Evolutionary conservation across 2,888 invertebrate species (phyloP), one percentile per base, ranked within the genome.

Genomic region (Melinaea marsaeus): DNA sequence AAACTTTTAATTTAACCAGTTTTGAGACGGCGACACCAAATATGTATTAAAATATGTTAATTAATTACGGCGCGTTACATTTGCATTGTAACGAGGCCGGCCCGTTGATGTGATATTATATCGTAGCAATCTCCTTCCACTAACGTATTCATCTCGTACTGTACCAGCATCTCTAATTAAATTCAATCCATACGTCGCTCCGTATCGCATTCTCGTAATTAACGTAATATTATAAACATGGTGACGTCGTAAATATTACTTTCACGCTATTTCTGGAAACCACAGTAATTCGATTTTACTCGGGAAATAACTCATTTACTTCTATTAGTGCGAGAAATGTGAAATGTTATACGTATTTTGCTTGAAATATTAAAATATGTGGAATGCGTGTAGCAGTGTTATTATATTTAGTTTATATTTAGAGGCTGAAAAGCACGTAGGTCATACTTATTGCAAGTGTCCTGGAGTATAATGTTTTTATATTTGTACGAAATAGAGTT

Each of bases 131-230:
- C 51, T 9, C 7, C 13, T 13, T 48, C 51, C 51, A 32, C 51
- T 51, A 51, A 56, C 61, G 56, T 37, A 55, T 60, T 57, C 57
- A 46, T 58, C 55, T 56, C 58, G 42, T 9, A 58, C 45, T 32
- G 59, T 60, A 58, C 47, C 59, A 60, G 62, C 57, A 42, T 54
- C 58, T 57, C 13, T 34, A 63, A 60, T 60, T 58, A 60, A 65
- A 65, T 65, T 65, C 60, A 60, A 42, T 48, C 61, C 54, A 61
- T 56, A 60, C 64, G 70, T 64, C 70, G 71, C 68, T 66, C 67
- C 63, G 66, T 63, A 69, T 65, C 65, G 72, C 71, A 70, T 68
- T 71, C 71, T 58, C 72, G 74, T 75, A 76, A 77, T 77, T 77
- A 77, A 74, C 65, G 48, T 51, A 63, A 64, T 63, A 63, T 66